Percentiles rank a stretch among this genome's conserved stretches.
Evolutionary conservation across 2,888 invertebrate genomes (phyloP).

Genomic region (Agriopis marginaria): DNA sequence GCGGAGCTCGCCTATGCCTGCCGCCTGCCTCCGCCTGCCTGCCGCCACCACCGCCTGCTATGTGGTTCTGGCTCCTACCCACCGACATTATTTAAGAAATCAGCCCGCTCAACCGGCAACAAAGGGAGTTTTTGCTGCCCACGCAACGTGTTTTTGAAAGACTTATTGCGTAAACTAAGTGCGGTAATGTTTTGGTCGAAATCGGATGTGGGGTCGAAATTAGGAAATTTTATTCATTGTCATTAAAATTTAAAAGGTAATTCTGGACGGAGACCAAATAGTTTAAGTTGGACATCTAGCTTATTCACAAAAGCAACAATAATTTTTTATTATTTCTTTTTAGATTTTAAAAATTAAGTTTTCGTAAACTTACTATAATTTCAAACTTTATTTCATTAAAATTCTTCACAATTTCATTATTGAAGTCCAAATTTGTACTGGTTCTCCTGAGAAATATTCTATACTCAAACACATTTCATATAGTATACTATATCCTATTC

Average conservation of each 20-base stretch:
- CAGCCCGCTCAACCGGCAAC: slow-evolving; percentile 82
- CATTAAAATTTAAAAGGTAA: neutral
- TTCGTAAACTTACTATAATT: no score
- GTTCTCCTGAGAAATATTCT: no score
- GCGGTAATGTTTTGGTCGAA: slow-evolving; percentile 39
- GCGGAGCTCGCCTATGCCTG: slow-evolving; percentile 80
- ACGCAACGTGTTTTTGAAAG: slow-evolving; percentile 73
- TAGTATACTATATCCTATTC: no score
- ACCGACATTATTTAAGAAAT: slow-evolving; percentile 86
- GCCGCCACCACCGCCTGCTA: slow-evolving; percentile 54
- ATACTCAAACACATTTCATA: no score
- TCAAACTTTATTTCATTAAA: no score
- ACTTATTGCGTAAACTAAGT: slow-evolving; percentile 63
- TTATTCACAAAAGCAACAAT: no score
- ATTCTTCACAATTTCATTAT: no score
- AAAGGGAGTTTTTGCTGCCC: slow-evolving; percentile 81
- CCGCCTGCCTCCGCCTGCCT: slow-evolving; percentile 51
- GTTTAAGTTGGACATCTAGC: no score
- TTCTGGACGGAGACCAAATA: no score
- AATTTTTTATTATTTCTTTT: no score
- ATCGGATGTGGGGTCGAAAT: neutral
- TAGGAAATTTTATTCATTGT: neutral
- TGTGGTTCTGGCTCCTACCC: slow-evolving; percentile 75
- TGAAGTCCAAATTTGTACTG: no score
- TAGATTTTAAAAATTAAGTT: no score